Evolutionary conservation across 2,888 invertebrate species (phyloP).

Genomic region (Drosophila mulleri): DNA sequence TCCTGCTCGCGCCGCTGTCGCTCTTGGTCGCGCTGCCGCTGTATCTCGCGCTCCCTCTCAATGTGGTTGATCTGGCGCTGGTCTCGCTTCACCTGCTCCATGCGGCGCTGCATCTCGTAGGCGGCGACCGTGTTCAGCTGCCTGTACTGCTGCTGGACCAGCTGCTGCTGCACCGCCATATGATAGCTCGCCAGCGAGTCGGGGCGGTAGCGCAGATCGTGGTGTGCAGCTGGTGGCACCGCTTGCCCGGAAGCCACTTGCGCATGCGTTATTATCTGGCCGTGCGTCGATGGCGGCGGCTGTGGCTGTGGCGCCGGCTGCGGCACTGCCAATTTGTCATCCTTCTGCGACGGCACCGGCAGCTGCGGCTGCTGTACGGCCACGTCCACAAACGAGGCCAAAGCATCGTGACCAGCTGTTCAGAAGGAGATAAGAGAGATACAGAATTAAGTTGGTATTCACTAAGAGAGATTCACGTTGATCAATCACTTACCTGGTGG

Average conservation of each 20-base stretch:
- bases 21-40: slow-evolving; percentile 81
- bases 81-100: slow-evolving; percentile 77
- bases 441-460: too few species aligned
- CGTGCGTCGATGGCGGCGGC: slow-evolving; percentile 45
- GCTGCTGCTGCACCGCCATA: slow-evolving; percentile 77
- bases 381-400: slow-evolving; percentile 94
- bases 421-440: neutral
- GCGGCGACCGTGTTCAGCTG: slow-evolving; percentile 74
- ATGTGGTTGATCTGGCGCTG: slow-evolving; percentile 80
- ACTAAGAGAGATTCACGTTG: neutral
- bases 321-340: slow-evolving; percentile 80
- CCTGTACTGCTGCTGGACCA: slow-evolving; percentile 67
- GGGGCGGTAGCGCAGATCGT: slow-evolving; percentile 85
- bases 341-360: slow-evolving; percentile 91
- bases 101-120: slow-evolving; percentile 76
- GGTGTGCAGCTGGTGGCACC: slow-evolving; percentile 79
- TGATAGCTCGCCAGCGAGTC: slow-evolving; percentile 85
- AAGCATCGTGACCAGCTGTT: slow-evolving; percentile 91
- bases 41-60: slow-evolving; percentile 82
- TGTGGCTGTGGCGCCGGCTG: slow-evolving; percentile 50
- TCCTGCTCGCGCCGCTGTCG: slow-evolving; percentile 75
- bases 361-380: slow-evolving; percentile 96
- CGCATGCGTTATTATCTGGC: slow-evolving; percentile 38
- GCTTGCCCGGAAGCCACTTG: slow-evolving; percentile 43
- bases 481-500: slow-evolving; percentile 84